These are phyloP conservation scores for Tympanoctomys barrerae DNA, from an alignment of 2,797 vertebrate species.

Conservation along the genomic window DNA sequence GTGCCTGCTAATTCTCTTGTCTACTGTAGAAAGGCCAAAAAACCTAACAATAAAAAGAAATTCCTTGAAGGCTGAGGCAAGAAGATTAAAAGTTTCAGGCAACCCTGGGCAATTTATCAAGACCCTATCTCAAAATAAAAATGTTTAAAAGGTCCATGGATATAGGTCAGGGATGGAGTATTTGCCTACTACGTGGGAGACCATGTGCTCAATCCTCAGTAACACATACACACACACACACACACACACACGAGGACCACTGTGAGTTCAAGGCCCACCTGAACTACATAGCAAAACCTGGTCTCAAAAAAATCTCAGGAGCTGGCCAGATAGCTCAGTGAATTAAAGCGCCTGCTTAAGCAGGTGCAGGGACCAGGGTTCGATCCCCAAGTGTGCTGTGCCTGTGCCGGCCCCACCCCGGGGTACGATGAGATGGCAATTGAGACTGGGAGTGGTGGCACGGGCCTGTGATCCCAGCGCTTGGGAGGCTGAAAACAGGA, in stretches of 20 bases:
- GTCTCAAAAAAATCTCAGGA: background rate
- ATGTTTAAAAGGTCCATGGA: background rate
- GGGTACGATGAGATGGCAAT: too few relatives aligned
- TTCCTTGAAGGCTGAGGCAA: background rate
- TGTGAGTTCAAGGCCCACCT: background rate
- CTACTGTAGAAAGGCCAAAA: background rate
- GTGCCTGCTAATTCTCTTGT: background rate
- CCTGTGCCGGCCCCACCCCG: too few relatives aligned
- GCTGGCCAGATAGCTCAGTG: too few relatives aligned
- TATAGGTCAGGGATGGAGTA: background rate
- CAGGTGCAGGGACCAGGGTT: too few relatives aligned
- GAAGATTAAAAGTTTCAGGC: background rate
- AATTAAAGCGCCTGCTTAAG: too few relatives aligned
- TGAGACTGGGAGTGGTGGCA: too few relatives aligned
- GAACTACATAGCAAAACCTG: background rate
- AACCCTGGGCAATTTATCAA: background rate
- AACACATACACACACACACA: background rate
- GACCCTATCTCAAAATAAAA: background rate
- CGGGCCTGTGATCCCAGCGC: too few relatives aligned
- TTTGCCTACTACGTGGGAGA: background rate
- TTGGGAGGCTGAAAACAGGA: too few relatives aligned
- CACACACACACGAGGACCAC: background rate
- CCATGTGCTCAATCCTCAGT: background rate
- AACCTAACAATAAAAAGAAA: background rate
- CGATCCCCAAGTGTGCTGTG: too few relatives aligned